phyloP scores from a whole-genome alignment of 2,113 vertebrate species.

The Tragulus kanchil region DNA sequence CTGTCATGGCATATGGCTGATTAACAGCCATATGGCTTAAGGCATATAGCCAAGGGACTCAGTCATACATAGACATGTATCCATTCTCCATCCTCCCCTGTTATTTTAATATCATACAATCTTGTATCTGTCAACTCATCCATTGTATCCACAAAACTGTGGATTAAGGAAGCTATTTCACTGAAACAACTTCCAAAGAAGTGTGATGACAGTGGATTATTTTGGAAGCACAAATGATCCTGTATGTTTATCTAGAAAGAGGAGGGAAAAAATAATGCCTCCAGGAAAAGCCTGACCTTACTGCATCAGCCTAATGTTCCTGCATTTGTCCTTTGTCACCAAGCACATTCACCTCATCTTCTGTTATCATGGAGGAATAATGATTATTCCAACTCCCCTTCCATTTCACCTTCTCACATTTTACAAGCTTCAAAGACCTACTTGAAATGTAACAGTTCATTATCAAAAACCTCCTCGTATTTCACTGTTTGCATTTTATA shows the following conservation, averaged over 20 bases:
- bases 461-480: not conserved
- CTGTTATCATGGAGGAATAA: not conserved
- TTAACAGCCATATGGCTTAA: not conserved
- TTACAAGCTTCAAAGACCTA: not conserved
- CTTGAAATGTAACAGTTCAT: not conserved
- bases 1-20: not conserved
- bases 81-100: not conserved
- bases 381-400: not conserved
- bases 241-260: not conserved
- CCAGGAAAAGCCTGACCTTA: not conserved
- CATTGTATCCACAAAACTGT: not conserved
- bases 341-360: not conserved
- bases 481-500: not conserved
- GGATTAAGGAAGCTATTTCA: not conserved
- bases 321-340: not conserved
- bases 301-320: not conserved
- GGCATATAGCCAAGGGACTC: not conserved
- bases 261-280: not conserved
- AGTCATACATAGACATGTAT: not conserved
- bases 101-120: not conserved
- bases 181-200: not conserved
- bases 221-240: not conserved
- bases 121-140: not conserved
- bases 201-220: not conserved
- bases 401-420: not conserved